A percentile compares a stretch with the other conserved stretches of the same genome.
These are phyloP conservation scores for Tapirus terrestris DNA, from an alignment of 2,113 vertebrate species.

Conservation along the genomic window DNA sequence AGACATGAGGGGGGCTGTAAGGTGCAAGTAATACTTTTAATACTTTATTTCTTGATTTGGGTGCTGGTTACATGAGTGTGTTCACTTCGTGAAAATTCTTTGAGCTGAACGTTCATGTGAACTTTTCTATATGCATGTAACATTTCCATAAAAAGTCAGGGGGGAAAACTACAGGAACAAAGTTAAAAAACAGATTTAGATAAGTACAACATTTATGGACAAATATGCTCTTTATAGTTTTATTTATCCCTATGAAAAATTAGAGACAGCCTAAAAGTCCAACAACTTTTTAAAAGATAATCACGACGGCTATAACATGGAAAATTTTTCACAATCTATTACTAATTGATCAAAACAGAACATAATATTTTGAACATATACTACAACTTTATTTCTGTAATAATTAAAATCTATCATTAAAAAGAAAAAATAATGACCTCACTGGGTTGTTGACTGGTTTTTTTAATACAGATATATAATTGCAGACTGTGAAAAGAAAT, in stretches of 20 bases:
- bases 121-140: background rate
- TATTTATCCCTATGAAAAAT: conserved; percentile 1
- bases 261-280: background rate
- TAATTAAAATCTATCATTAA: conserved; percentile 1
- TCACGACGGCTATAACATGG: background rate
- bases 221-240: background rate
- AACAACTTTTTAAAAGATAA: conserved; percentile 8
- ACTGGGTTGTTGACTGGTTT: background rate
- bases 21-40: background rate
- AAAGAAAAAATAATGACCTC: background rate
- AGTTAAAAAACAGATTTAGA: conserved; percentile 6
- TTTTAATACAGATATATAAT: background rate
- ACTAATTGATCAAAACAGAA: conserved; percentile 1
- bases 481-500: background rate
- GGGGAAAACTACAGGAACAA: background rate
- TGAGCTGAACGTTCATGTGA: background rate
- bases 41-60: background rate
- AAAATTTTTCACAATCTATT: background rate
- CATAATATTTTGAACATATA: background rate
- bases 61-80: background rate
- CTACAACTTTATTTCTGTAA: background rate
- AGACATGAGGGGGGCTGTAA: background rate
- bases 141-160: background rate
- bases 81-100: background rate
- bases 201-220: background rate